Base-by-base conservation (phyloP, 2,888 invertebrate genomes). In the Nebria brevicollis region DNA sequence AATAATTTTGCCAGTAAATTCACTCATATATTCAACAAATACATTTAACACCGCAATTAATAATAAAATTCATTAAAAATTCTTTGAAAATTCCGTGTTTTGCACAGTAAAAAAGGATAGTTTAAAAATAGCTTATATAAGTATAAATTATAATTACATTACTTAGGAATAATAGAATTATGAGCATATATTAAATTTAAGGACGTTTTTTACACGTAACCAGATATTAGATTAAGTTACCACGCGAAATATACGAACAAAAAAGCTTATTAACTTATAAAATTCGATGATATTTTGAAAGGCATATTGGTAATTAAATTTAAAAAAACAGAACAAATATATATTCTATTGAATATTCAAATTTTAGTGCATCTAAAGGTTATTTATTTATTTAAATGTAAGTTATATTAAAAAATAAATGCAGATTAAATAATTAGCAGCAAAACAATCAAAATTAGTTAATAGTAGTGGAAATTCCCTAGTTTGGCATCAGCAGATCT, bases 1-100 rank as follows among this genome's bases (percentile, higher is more conserved):
- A 34, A 75, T 75, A 75, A 80, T 75, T 80, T 70, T 75, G 72
- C 75, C 80, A 80, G 75, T 80, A 75, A 70, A 75, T 80, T 2
- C 75, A 75, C 75, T 66, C 70, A 74, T 54, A 54, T 54, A 54
- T 54, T 13, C 54, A 11, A 54, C 54, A 54, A 54, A 54, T 54
- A 11, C 11, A 7, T 54, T 54, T 54, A 7, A 54, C 4, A 54
- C 4, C 54, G 2, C 11, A 68, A 68, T 5, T 68, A n/a, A 68
- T 68, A 2, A 68, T 68, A n/a, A 68, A 68, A 5, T 68, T 3
- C 68, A 5, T 13, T 15, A 25, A 34, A 66, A 76, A 76, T 20
- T 20, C 20, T 1, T 66, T 26, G 34, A 13, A 75, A 66, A 34
- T n/a, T 34, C 5, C 34, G 34, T 34, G 34, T 34, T 34, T 34